Evolutionary conservation across 2,113 vertebrate genomes (phyloP).

Genomic region (Crotalus horridus): DNA sequence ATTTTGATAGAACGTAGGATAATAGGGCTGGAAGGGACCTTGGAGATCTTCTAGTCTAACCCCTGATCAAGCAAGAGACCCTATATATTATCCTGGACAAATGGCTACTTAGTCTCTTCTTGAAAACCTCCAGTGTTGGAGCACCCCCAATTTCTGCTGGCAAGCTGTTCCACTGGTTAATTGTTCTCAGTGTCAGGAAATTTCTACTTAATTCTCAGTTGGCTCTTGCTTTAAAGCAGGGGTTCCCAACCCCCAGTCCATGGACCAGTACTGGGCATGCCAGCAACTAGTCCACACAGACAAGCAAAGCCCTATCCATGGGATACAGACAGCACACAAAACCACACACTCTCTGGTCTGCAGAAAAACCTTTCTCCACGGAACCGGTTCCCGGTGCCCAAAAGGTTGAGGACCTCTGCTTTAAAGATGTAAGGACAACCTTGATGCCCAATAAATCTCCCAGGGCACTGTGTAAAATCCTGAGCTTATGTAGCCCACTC

Average conservation of each 20-base stretch:
- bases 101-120: too few species aligned
- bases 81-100: not conserved
- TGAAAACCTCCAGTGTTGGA: not conserved
- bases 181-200: not conserved
- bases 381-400: too few species aligned
- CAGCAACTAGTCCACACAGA: too few species aligned
- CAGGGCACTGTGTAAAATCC: not conserved
- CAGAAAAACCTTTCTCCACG: too few species aligned
- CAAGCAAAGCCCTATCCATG: too few species aligned
- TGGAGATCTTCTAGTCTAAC: not conserved
- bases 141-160: not conserved
- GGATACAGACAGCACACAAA: too few species aligned
- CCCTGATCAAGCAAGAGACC: too few species aligned
- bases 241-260: too few species aligned
- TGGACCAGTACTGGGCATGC: too few species aligned
- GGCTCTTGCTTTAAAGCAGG: not conserved
- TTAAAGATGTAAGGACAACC: not conserved
- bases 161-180: not conserved
- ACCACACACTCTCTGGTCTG: too few species aligned
- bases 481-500: not conserved
- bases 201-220: not conserved
- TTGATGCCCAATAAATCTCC: not conserved
- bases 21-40: not conserved
- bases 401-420: too few species aligned
- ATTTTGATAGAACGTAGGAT: not conserved